These are phyloP conservation scores for Drepana arcuata DNA, from an alignment of 1,140 invertebrate species.

Conservation along the genomic window DNA sequence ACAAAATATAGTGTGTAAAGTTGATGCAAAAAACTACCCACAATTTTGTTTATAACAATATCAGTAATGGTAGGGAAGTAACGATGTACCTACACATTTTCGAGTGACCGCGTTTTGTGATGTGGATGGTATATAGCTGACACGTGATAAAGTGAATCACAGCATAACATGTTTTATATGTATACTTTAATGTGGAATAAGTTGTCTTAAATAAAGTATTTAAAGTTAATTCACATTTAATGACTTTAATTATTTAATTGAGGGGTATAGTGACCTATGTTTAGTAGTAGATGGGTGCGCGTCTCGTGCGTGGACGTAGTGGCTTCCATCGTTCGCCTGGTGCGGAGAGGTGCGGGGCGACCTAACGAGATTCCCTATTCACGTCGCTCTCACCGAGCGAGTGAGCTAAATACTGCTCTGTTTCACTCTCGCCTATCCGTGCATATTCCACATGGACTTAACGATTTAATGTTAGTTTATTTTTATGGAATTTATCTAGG, in stretches of 20 bases:
- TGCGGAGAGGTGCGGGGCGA: constrained; percentile 3
- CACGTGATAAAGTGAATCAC: constrained; percentile 66
- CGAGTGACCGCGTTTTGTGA: constrained; percentile 58
- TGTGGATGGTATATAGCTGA: constrained; percentile 66
- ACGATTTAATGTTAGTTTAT: constrained; percentile 65
- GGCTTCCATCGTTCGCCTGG: background rate
- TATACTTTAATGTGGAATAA: constrained; percentile 69
- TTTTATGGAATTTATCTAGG: constrained; percentile 65
- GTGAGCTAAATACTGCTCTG: background rate
- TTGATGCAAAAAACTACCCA: constrained; percentile 50
- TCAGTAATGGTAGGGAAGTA: constrained; percentile 32
- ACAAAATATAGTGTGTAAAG: constrained; percentile 67
- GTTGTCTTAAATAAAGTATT: constrained; percentile 71
- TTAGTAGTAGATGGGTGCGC: constrained; percentile 6
- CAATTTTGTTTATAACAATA: constrained; percentile 57
- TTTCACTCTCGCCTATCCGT: constrained; percentile 2
- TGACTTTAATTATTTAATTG: constrained; percentile 59
- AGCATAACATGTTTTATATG: constrained; percentile 69
- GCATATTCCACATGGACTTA: constrained; percentile 32
- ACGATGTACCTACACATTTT: constrained; percentile 36
- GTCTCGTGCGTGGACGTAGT: constrained; percentile 1
- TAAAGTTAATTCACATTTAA: constrained; percentile 63
- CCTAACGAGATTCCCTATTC: no score
- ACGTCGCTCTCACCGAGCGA: constrained; percentile 31
- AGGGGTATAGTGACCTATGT: constrained; percentile 26